Conservation (phyloP, 2,888 invertebrate genomes). For the Pterostichus madidus region DNA sequence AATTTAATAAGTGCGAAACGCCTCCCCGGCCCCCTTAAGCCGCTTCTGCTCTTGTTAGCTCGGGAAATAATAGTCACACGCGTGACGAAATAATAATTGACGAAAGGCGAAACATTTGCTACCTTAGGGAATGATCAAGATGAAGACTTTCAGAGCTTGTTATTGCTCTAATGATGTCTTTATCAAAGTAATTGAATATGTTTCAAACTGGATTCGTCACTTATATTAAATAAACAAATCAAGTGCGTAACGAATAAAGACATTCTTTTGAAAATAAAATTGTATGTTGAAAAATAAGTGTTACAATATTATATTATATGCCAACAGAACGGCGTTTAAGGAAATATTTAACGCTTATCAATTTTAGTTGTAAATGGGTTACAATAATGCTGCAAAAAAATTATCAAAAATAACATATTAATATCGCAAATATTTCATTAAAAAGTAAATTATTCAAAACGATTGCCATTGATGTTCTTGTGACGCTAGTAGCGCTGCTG, state of each 20-base stretch:
- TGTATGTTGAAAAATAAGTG: too few species aligned
- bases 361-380: too few species aligned
- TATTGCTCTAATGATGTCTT: constrained; percentile 49
- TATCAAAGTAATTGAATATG: constrained; percentile 32
- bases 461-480: too few species aligned
- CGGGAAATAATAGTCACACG: constrained; percentile 54
- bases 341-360: too few species aligned
- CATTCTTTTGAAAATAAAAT: too few species aligned
- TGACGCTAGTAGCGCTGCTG: too few species aligned
- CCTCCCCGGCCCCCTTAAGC: neutral
- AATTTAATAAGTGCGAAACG: constrained; percentile 66
- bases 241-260: neutral
- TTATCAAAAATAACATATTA: too few species aligned
- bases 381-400: too few species aligned
- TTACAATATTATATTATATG: too few species aligned
- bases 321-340: too few species aligned
- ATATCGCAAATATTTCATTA: too few species aligned
- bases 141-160: constrained; percentile 18
- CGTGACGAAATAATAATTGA: constrained; percentile 63
- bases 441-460: too few species aligned
- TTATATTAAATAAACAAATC: constrained; percentile 1
- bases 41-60: constrained; percentile 34
- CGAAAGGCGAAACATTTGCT: constrained; percentile 43
- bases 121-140: constrained; percentile 21
- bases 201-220: neutral